Evolutionary conservation across 1,140 invertebrate species (phyloP), one percentile per base, ranked within the genome.

Genomic region (Drosophila subpulchrella): DNA sequence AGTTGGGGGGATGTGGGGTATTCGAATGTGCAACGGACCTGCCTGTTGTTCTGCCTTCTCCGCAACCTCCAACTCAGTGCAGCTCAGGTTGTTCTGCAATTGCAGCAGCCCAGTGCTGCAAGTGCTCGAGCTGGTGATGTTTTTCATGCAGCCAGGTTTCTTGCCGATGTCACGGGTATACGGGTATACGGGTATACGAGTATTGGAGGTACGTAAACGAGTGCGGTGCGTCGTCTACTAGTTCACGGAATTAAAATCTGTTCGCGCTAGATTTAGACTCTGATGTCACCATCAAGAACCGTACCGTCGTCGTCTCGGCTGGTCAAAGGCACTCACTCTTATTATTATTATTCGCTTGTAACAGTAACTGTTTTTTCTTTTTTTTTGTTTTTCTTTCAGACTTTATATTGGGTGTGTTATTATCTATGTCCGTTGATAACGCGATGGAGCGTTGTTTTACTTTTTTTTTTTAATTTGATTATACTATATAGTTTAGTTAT

Each of bases 71-170:
- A 89, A 81, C 73, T 88, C 82, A 63, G 82, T 90, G 89, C 75
- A 80, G 78, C 72, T 78, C 50, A 90, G 81, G 83, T 91, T 91
- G 66, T 89, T 91, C 73, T 89, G 89, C 89, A 91, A 74, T 75
- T 91, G 89, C 84, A 91, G 89, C 89, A 91, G 84, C 58, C 84
- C 81, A 55, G 81, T 91, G 89, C 89, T 78, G 77, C 89, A 91
- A 91, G 89, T 91, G 89, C 84, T 80, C 34, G 89, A 80, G 84
- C 89, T 91, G 50, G 89, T 91, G 60, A 91, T 91, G 79, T 91
- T 91, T 91, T 91, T 91, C 89, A 91, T 91, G 89, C 89, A 90
- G 86, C 85, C 85, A 90, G 81, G 81, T 66, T 89, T 44, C 32
- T 10, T 10, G 32, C 7, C 32, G 32, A 8, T 47, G 15, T 42